Conservation (phyloP, 2,113 vertebrate species). For the Donacobius atricapilla region DNA sequence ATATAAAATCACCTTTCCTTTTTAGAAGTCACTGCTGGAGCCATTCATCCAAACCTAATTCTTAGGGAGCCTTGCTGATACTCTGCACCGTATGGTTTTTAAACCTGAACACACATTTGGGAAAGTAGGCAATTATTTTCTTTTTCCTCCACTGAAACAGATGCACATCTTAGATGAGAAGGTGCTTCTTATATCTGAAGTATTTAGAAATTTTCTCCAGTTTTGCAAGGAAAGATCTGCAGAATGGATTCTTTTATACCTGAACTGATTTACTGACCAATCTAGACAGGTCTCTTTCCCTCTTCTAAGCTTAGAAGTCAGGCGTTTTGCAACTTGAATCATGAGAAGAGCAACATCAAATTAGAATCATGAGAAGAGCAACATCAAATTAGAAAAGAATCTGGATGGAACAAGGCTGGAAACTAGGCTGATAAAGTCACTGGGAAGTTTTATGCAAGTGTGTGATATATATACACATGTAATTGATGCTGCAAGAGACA, state of each 20-base stretch:
- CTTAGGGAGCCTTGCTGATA: not conserved
- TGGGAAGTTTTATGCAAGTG: not conserved
- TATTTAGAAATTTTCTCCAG: not conserved
- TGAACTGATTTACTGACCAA: not conserved
- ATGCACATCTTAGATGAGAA: not conserved
- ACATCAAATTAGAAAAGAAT: not conserved
- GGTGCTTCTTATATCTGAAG: not conserved
- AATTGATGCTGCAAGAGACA: not conserved
- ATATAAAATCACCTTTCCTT: not conserved
- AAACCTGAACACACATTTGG: not conserved
- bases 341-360: not conserved
- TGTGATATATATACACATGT: not conserved
- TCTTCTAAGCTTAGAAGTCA: not conserved
- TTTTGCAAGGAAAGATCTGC: not conserved
- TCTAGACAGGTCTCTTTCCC: not conserved
- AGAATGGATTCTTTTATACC: not conserved
- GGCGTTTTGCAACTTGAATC: not conserved
- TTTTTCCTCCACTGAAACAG: not conserved
- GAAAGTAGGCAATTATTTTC: not conserved
- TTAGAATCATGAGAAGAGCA: not conserved
- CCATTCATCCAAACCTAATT: not conserved
- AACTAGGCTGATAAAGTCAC: not conserved
- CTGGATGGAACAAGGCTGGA: not conserved
- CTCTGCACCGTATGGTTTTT: not conserved
- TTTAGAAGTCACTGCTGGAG: not conserved